A percentile compares a stretch with the other conserved stretches of the same genome.
These are phyloP conservation scores for Bruchidius siliquastri DNA, from an alignment of 2,888 invertebrate genomes.

Conservation along the genomic window DNA sequence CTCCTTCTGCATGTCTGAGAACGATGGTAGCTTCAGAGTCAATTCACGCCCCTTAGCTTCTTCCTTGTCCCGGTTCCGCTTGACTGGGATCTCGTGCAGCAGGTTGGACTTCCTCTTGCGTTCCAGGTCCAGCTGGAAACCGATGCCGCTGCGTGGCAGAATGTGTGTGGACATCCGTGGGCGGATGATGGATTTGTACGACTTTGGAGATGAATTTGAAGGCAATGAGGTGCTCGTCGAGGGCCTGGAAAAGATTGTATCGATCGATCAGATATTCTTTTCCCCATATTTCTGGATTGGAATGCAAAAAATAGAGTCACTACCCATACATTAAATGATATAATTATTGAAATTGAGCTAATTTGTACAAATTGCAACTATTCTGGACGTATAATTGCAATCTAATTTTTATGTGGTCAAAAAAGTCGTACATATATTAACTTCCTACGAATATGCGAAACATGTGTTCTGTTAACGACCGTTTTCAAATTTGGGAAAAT, in stretches of 20 bases:
- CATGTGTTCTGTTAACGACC: no score
- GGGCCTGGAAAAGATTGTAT: constrained; percentile 6
- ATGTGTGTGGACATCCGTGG: constrained; percentile 38
- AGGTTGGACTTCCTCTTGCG: constrained; percentile 40
- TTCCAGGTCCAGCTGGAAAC: constrained; percentile 34
- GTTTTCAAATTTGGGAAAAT: no score
- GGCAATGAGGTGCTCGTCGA: constrained; percentile 8
- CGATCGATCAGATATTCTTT: not conserved
- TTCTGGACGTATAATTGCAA: no score
- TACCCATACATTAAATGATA: no score
- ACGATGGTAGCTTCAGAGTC: constrained; percentile 21
- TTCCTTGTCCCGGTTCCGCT: constrained; percentile 21
- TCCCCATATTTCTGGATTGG: no score
- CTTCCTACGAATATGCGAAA: no score
- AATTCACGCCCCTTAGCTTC: constrained; percentile 2
- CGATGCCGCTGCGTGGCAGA: constrained; percentile 26
- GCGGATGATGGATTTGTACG: constrained; percentile 37
- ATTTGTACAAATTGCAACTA: no score
- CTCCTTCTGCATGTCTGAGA: constrained; percentile 21
- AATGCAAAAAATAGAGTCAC: no score
- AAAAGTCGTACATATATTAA: no score
- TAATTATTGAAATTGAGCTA: no score
- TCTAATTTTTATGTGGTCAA: no score
- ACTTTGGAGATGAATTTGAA: constrained; percentile 18
- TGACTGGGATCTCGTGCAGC: constrained; percentile 32